Evolutionary conservation across 2,113 vertebrate species (phyloP), one percentile per base, ranked within the genome.

Genomic region (Nycticryphes semicollaris): DNA sequence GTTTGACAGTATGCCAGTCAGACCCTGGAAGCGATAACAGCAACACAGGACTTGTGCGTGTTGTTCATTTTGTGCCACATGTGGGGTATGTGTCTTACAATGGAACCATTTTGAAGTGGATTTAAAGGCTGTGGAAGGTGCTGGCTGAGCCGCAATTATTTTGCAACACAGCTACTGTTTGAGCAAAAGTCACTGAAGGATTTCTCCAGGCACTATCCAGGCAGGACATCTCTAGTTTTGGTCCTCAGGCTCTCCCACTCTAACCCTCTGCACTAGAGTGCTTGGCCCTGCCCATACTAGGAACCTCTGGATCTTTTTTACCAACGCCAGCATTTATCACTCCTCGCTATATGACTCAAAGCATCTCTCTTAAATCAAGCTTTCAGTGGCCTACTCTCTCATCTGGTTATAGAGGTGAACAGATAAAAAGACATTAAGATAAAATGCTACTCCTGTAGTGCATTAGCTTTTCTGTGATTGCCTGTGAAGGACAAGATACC

Each of bases 1-100:
- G 79, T 88, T 97, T 97, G 95, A 96, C 95, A 94, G 45, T 3
- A 66, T 85, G 90, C 92, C 96, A 97, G 47, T 90, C 75, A 95
- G 93, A 48, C 84, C 64, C 87, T 88, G 43, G n/a, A 78, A 96
- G 84, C 7, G 1, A 63, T 83, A 93, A 75, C 6, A 70, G 83
- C 62, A 92, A 43, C 63, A 74, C 4, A 68, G 62, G 43, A 69
- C 33, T 54, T 16, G 56, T 69, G 53, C 10, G 7, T 30, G 56
- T 70, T 92, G 83, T 56, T 93, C 72, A 76, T 77, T 95, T 68
- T 77, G 78, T 81, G 64, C 73, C 89, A 57, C 63, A 68, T 67
- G 66, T 56, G 56, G 63, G 75, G 57, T 64, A 56, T 1, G 2
- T 81, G 28, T 69, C 76, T 94, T 56, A 54, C n/a, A 87, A 63